Percentiles rank a stretch among this genome's conserved stretches.
phyloP scores from a whole-genome alignment of 2,888 invertebrate species.

The Cerastis rubricosa region DNA sequence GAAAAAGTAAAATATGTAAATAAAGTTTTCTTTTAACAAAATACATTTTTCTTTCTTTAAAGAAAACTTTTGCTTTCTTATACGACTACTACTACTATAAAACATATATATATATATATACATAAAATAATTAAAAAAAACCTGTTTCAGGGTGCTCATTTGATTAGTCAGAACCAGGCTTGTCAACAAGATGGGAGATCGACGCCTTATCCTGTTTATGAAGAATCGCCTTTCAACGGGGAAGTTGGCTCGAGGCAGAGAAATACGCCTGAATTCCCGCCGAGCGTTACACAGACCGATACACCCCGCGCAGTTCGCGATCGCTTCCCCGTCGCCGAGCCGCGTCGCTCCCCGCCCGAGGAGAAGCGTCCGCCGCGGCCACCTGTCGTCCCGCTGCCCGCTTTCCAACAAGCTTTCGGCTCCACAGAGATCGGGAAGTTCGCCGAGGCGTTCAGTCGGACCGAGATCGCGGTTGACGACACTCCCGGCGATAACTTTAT shows the following conservation, averaged over 20 bases:
- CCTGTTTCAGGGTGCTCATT: conserved; percentile 80
- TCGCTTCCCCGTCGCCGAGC: conserved; percentile 71
- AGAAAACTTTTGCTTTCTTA: not conserved
- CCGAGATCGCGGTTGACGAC: conserved; percentile 88
- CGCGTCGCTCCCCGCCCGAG: conserved; percentile 78
- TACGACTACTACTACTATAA: not conserved
- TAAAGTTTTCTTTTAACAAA: not conserved
- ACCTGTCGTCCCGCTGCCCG: conserved; percentile 92
- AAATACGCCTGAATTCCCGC: conserved; percentile 74
- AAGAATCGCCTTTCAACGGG: conserved; percentile 78
- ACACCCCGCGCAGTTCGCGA: conserved; percentile 71
- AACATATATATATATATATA: too few species aligned
- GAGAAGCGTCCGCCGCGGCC: conserved; percentile 82
- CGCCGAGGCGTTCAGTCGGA: conserved; percentile 93
- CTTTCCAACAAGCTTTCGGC: conserved; percentile 96
- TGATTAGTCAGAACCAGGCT: conserved; percentile 78
- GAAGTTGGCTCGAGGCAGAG: conserved; percentile 74
- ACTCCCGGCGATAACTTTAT: conserved; percentile 82
- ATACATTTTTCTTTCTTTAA: not conserved
- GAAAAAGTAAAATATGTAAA: not conserved
- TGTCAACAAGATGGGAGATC: conserved; percentile 83
- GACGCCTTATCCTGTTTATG: conserved; percentile 83
- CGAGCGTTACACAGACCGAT: conserved; percentile 70
- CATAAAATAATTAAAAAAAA: too few species aligned
- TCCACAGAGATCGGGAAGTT: conserved; percentile 97